Evolutionary conservation across 2,113 vertebrate species (phyloP).

Genomic region (Bagarius yarrelli): DNA sequence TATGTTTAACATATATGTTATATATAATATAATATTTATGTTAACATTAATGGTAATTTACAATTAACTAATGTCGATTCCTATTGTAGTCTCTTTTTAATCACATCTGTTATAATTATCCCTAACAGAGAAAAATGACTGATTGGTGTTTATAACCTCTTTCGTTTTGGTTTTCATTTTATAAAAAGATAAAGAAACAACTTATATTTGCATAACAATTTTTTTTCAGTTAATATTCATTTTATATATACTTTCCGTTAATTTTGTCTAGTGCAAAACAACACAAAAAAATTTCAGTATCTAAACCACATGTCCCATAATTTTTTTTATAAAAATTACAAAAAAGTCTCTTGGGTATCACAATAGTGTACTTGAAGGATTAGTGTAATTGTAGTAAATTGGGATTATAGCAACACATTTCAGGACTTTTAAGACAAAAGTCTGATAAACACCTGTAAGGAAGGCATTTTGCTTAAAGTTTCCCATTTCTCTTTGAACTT

Average conservation of each 20-base stretch:
- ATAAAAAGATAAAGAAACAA: not conserved
- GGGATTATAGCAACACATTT: not conserved
- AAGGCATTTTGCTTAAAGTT: not conserved
- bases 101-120: not conserved
- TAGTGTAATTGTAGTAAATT: not conserved
- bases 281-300: no score
- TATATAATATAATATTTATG: no score
- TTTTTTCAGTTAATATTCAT: not conserved
- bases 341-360: not conserved
- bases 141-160: not conserved
- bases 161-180: not conserved
- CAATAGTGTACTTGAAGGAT: not conserved
- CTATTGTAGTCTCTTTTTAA: not conserved
- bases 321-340: no score
- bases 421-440: not conserved
- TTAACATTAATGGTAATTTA: no score
- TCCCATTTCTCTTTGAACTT: not conserved
- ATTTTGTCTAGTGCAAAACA: no score
- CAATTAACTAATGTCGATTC: not conserved
- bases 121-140: constrained; percentile 5
- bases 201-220: not conserved
- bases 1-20: no score
- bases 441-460: not conserved
- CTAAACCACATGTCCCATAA: no score
- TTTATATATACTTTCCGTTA: no score